Evolutionary conservation across 2,797 vertebrate species (phyloP), one percentile per base, ranked within the genome.

Genomic region (Lophius americanus): DNA sequence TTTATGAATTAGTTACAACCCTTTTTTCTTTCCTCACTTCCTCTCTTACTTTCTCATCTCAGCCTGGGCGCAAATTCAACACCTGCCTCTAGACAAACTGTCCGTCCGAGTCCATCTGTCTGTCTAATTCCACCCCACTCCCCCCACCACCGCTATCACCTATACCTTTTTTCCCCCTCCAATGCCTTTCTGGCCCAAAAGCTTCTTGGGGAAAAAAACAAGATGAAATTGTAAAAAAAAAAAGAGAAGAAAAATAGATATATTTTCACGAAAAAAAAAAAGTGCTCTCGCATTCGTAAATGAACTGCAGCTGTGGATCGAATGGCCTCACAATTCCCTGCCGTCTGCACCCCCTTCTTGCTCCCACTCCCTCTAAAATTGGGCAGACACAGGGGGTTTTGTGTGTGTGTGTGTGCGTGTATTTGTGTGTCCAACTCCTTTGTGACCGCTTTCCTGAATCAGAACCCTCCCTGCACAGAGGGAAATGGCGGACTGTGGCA

Each of bases 1-100:
- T 93, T 94, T 94, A 94, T 95, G 93, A 95, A 94, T 95, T 95
- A 95, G 90, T 94, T 93, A 95, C 90, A 91, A 93, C 70, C 89
- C 88, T 84, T 88, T 85, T 84, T 87, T 36, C 84, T 81, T 85
- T 84, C 89, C 82, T 89, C 83, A 88, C 85, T 76, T 84, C 79
- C 59, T 83, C 76, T 80, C 73, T 61, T 82, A 82, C 75, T 81
- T 87, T 86, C 78, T 87, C 88, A 85, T 91, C 83, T 81, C 73
- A 68, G 59, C 58, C 75, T 68, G 76, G 78, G 85, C 72, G 81
- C 23, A 68, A 73, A 86, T 86, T 83, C 89, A 88, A 90, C 90
- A 93, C 91, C 91, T 92, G 90, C 88, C 82, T 90, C 69, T 57
- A 86, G 87, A 88, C 85, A 81, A 85, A 83, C 81, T 76, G 80